Evolutionary conservation across 2,113 vertebrate genomes (phyloP).

Genomic region (Dipodomys ordii): DNA sequence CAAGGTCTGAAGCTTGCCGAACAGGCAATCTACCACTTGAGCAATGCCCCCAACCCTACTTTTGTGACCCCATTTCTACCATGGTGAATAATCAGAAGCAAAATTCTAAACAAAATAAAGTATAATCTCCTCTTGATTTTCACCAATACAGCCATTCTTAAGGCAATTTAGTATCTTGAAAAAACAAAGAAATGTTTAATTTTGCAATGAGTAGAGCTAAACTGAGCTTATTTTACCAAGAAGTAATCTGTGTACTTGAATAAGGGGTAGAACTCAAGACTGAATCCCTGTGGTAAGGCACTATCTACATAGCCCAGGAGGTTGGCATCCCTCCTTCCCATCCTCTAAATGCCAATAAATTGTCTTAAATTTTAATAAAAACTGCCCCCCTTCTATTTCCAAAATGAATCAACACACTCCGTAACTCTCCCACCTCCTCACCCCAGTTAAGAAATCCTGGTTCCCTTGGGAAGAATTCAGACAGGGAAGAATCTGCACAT

Average conservation of each 20-base stretch:
- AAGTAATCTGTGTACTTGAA: slow-evolving; percentile 5
- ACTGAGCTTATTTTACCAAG: neutral
- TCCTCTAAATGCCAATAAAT: neutral
- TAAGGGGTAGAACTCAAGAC: neutral
- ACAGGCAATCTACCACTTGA: no score
- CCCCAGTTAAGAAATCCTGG: neutral
- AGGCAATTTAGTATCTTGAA: neutral
- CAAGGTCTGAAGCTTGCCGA: no score
- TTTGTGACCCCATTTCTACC: neutral
- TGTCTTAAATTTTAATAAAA: neutral
- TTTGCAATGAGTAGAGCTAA: neutral
- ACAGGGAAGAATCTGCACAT: neutral
- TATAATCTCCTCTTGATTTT: neutral
- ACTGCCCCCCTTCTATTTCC: neutral
- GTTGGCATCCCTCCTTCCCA: neutral
- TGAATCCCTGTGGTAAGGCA: neutral
- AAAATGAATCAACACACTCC: neutral
- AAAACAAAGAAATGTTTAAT: neutral
- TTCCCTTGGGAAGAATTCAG: neutral
- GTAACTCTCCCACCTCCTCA: neutral
- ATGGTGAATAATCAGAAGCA: neutral
- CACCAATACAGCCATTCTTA: neutral
- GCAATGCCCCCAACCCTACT: no score
- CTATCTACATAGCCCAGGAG: neutral
- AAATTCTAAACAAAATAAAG: neutral